These are phyloP conservation scores for Gymnoscelis rufifasciata DNA, from an alignment of 2,888 invertebrate species.

Conservation along the genomic window DNA sequence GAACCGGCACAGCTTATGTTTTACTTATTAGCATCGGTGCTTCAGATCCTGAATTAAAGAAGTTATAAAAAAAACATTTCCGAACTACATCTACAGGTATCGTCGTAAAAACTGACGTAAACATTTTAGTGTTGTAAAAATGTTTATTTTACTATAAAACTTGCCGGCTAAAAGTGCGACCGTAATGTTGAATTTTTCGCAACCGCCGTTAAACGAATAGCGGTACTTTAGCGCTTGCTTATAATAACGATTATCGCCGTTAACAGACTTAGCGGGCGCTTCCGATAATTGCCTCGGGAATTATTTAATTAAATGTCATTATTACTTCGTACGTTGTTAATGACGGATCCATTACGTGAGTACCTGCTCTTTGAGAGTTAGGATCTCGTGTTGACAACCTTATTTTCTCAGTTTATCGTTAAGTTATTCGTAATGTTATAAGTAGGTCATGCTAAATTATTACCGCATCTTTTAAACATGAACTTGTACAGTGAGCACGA, in stretches of 20 bases:
- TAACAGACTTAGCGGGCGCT: conserved; percentile 18
- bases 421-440: too few species aligned
- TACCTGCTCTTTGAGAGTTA: conserved; percentile 19
- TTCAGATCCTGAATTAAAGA: background rate
- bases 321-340: conserved; percentile 1
- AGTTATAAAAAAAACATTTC: background rate
- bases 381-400: too few species aligned
- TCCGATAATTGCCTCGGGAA: conserved; percentile 19
- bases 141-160: conserved; percentile 10
- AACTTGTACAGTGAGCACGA: too few species aligned
- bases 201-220: conserved; percentile 23
- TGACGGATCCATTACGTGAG: conserved; percentile 15
- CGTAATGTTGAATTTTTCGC: conserved; percentile 17
- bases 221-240: conserved; percentile 15
- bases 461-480: too few species aligned
- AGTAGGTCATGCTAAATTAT: too few species aligned
- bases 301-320: conserved; percentile 9
- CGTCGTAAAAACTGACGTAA: conserved; percentile 4
- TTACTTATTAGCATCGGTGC: background rate
- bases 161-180: conserved; percentile 6
- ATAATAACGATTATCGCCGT: conserved; percentile 20
- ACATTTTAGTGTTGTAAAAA: conserved; percentile 6
- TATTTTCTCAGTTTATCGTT: too few species aligned
- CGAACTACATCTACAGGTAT: background rate
- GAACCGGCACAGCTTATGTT: background rate